phyloP scores from a whole-genome alignment of 2,797 vertebrate genomes.

The Sphenodon punctatus region DNA sequence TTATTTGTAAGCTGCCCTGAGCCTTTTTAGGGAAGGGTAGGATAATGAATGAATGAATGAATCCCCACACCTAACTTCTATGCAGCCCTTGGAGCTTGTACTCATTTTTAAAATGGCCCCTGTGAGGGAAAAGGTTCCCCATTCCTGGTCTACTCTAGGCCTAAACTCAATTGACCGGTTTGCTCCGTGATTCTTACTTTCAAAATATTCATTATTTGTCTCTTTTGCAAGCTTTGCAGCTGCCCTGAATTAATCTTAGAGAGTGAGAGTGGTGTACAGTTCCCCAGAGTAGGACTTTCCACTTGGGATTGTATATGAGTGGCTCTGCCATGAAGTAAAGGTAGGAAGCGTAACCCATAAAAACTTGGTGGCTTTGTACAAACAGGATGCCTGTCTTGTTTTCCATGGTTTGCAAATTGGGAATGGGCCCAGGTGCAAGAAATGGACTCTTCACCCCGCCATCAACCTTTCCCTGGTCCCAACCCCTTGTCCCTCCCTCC shows the following conservation, averaged over 20 bases:
- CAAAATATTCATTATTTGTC: neutral
- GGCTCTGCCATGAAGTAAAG: neutral
- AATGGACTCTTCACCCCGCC: too few relatives aligned
- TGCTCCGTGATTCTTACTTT: neutral
- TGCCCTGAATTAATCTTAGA: neutral
- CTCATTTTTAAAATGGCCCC: too few relatives aligned
- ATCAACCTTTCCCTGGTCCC: too few relatives aligned
- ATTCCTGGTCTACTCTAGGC: too few relatives aligned
- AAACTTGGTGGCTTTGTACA: accelerated
- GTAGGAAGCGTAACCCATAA: neutral
- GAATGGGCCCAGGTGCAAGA: too few relatives aligned
- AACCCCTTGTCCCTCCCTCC: too few relatives aligned
- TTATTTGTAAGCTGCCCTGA: too few relatives aligned
- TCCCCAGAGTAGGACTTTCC: neutral
- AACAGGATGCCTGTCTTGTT: neutral
- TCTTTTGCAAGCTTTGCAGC: neutral
- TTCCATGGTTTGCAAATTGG: neutral
- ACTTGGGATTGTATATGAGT: neutral
- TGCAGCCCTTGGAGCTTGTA: too few relatives aligned
- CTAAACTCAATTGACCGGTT: neutral
- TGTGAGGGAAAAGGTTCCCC: too few relatives aligned
- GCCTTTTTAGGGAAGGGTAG: too few relatives aligned
- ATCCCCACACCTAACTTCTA: too few relatives aligned
- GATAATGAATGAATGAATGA: too few relatives aligned
- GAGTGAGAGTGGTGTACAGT: neutral